phyloP scores from a whole-genome alignment of 2,113 vertebrate species.

The Pelecanus crispus region DNA sequence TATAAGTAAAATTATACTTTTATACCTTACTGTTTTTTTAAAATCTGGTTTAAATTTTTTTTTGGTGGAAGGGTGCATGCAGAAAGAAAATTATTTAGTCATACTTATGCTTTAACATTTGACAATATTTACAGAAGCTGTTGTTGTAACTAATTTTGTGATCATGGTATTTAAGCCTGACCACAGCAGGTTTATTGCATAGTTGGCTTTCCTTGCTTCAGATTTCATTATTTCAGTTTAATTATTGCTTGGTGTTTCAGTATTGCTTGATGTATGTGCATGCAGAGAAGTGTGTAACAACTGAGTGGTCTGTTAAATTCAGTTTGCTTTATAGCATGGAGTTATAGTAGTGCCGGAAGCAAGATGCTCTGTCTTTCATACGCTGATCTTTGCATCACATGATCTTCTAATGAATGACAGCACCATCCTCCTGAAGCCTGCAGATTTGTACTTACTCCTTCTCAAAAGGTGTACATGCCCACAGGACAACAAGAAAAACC shows the following conservation, averaged over 20 bases:
- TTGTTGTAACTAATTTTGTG: not conserved
- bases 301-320: not conserved
- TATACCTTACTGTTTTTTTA: not conserved
- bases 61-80: fast-evolving
- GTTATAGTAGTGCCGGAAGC: not conserved
- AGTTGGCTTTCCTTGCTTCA: not conserved
- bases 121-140: not conserved
- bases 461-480: not conserved
- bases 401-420: not conserved
- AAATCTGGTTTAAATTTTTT: not conserved
- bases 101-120: not conserved
- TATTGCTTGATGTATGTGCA: not conserved
- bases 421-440: not conserved
- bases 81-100: not conserved
- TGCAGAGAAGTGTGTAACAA: not conserved
- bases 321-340: not conserved
- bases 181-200: not conserved
- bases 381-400: not conserved
- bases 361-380: not conserved
- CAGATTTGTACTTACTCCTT: not conserved
- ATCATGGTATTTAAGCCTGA: not conserved
- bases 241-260: not conserved
- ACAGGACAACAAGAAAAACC: not conserved
- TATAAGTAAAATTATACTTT: not conserved
- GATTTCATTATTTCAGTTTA: not conserved